A percentile compares a stretch with the other conserved stretches of the same genome.
Conservation (phyloP, 1,140 invertebrate species). For the Ditylenchus dipsaci region DNA sequence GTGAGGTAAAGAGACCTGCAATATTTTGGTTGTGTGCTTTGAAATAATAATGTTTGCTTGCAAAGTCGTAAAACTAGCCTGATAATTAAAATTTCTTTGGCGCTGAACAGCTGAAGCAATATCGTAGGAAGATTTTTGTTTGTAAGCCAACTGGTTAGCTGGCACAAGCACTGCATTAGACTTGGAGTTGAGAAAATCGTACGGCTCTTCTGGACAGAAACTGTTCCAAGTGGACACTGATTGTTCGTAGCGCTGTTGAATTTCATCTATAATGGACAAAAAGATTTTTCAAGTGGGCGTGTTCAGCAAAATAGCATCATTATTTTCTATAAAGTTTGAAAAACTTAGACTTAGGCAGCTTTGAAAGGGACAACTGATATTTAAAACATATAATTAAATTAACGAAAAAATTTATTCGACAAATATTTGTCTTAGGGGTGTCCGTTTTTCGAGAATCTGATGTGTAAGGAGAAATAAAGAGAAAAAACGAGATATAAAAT, state of each 20-base stretch:
- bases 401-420: too few species aligned
- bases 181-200: constrained; percentile 45
- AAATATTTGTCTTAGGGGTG: background rate
- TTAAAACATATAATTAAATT: too few species aligned
- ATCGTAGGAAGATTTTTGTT: constrained; percentile 57
- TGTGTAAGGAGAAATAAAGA: too few species aligned
- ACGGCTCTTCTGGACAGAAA: constrained; percentile 54
- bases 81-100: constrained; percentile 59
- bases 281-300: background rate
- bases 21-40: constrained; percentile 19
- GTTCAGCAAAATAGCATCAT: background rate
- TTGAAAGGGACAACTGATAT: too few species aligned
- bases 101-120: constrained; percentile 58
- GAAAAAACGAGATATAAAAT: too few species aligned
- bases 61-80: constrained; percentile 50
- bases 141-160: constrained; percentile 27
- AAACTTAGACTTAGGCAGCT: background rate
- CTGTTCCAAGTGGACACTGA: constrained; percentile 55
- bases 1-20: constrained; percentile 62
- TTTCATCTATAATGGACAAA: constrained; percentile 39
- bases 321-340: background rate
- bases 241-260: constrained; percentile 56
- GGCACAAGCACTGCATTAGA: background rate
- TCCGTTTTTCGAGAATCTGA: too few species aligned
- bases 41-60: background rate